Evolutionary conservation across 2,888 invertebrate genomes (phyloP).

Genomic region (Dichetophora obliterata): DNA sequence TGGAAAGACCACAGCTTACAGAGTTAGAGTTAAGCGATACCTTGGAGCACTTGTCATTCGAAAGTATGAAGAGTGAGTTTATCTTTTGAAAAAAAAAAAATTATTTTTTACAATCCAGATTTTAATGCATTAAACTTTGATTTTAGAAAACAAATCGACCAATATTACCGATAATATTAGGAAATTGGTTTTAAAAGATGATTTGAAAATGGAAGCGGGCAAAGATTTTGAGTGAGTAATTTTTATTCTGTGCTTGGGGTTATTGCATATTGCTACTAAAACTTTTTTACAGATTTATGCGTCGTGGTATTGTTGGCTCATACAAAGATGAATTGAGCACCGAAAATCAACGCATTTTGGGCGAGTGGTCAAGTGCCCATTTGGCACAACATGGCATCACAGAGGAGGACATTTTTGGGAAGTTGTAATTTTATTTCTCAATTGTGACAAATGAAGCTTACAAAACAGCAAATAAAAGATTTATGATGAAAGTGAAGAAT

Average conservation of each 20-base stretch:
- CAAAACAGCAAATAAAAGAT: too few species aligned
- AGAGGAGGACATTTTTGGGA: constrained; percentile 45
- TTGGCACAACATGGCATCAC: constrained; percentile 35
- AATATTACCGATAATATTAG: neutral
- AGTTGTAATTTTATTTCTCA: too few species aligned
- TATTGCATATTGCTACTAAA: too few species aligned
- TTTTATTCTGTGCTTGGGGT: too few species aligned
- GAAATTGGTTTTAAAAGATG: too few species aligned
- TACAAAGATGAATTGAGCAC: constrained; percentile 44
- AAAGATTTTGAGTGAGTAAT: neutral
- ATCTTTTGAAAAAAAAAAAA: too few species aligned
- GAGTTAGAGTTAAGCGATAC: constrained; percentile 41
- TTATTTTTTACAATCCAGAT: too few species aligned
- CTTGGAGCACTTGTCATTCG: constrained; percentile 49
- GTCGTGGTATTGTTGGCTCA: constrained; percentile 46
- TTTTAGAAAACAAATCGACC: neutral
- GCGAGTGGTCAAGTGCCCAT: constrained; percentile 30
- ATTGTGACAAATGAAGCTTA: too few species aligned
- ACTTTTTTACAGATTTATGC: constrained; percentile 44
- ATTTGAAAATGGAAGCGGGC: neutral
- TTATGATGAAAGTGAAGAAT: too few species aligned
- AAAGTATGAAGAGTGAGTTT: constrained; percentile 50
- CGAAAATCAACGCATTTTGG: constrained; percentile 27
- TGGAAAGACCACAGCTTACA: constrained; percentile 40
- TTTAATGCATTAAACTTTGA: neutral